These are phyloP conservation scores for Atta colombica DNA, from an alignment of 1,140 invertebrate genomes.

Conservation along the genomic window DNA sequence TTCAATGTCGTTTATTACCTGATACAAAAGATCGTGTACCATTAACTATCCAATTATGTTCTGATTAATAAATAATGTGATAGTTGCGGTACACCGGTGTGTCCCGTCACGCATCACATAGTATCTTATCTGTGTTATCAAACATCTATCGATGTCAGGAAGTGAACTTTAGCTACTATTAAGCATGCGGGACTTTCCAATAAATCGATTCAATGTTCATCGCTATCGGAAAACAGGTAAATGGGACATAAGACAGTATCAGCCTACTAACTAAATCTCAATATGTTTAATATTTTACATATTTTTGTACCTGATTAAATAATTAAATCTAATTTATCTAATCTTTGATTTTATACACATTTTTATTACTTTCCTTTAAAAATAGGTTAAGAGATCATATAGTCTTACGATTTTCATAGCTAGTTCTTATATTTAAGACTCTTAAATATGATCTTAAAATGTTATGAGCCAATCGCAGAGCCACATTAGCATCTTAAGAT, in stretches of 20 bases:
- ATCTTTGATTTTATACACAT: background rate
- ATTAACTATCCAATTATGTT: constrained; percentile 48
- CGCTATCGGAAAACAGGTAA: background rate
- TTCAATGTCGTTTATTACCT: constrained; percentile 38
- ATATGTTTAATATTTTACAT: background rate
- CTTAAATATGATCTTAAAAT: too few relatives aligned
- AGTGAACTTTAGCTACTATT: constrained; percentile 33
- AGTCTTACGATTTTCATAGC: too few relatives aligned
- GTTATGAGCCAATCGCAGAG: too few relatives aligned
- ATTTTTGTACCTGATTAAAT: background rate
- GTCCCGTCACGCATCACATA: constrained; percentile 47
- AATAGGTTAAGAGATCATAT: background rate
- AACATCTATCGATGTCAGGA: constrained; percentile 38
- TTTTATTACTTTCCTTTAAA: background rate
- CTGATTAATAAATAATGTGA: constrained; percentile 49
- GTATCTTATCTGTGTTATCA: constrained; percentile 47
- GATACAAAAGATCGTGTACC: background rate
- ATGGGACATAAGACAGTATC: background rate
- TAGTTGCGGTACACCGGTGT: constrained; percentile 40
- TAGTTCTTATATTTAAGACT: too few relatives aligned
- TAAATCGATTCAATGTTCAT: constrained; percentile 5
- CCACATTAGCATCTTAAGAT: too few relatives aligned
- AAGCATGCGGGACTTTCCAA: constrained; percentile 4
- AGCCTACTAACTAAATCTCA: background rate
- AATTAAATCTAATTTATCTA: background rate